Percentiles rank a stretch among this genome's conserved stretches.
These are phyloP conservation scores for Amphimedon queenslandica DNA, from an alignment of 37 sponge, comb jelly and placozoan genomes.

Conservation along the genomic window DNA sequence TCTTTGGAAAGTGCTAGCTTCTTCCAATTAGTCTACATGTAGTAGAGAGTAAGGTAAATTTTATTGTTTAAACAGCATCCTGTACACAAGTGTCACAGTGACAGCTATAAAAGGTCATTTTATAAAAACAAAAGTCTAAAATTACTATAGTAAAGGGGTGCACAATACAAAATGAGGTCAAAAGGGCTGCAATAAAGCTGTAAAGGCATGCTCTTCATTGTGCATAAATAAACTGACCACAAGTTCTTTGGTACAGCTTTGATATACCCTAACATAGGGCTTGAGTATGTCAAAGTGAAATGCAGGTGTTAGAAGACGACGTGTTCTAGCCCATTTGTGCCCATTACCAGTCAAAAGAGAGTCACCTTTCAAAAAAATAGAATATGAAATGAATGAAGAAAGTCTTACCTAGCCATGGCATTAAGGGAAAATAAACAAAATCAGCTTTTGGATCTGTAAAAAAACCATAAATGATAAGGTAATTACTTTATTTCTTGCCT, in stretches of 20 bases:
- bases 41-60: no score
- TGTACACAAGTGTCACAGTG: no score
- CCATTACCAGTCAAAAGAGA: slow-evolving; percentile 41
- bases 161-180: neutral
- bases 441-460: slow-evolving; percentile 79
- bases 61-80: no score
- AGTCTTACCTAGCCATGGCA: slow-evolving; percentile 66
- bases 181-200: neutral
- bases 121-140: neutral
- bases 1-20: no score
- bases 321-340: slow-evolving; percentile 46
- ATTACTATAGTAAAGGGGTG: neutral
- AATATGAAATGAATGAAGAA: neutral
- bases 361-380: slow-evolving; percentile 17
- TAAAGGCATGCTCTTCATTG: neutral
- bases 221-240: slow-evolving; percentile 6
- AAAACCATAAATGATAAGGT: no score
- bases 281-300: slow-evolving; percentile 63
- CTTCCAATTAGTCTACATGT: no score
- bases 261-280: slow-evolving; percentile 25
- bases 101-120: slow-evolving; percentile 6
- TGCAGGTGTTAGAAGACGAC: slow-evolving; percentile 50
- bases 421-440: slow-evolving; percentile 26
- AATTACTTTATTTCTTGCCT: no score
- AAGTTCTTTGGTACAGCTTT: neutral